A percentile compares a stretch with the other conserved stretches of the same genome.
Evolutionary conservation across 2,888 invertebrate genomes (phyloP).

Genomic region (Ecliptopera silaceata): DNA sequence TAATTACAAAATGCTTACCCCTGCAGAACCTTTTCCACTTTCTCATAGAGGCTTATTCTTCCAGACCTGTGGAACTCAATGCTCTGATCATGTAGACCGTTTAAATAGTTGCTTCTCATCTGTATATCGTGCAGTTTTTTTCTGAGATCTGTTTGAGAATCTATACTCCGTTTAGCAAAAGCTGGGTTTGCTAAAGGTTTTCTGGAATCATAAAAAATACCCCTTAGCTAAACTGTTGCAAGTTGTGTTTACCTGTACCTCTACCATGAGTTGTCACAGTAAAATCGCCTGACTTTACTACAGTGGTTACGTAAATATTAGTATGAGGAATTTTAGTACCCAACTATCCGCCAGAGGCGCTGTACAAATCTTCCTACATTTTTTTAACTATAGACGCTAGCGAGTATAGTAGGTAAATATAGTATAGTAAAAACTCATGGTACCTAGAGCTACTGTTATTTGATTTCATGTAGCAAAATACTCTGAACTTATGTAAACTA

Average conservation of each 20-base stretch:
- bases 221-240: neutral
- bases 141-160: slow-evolving; percentile 38
- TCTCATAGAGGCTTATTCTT: slow-evolving; percentile 84
- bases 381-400: too few species aligned
- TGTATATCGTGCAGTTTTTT: slow-evolving; percentile 65
- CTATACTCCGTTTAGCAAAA: slow-evolving; percentile 73
- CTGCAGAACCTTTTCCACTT: slow-evolving; percentile 84
- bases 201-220: slow-evolving; percentile 43
- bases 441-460: too few species aligned
- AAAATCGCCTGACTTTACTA: too few species aligned
- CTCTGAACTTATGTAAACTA: too few species aligned
- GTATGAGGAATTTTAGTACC: too few species aligned
- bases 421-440: too few species aligned
- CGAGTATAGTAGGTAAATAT: too few species aligned
- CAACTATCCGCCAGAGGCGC: too few species aligned
- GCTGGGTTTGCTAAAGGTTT: slow-evolving; percentile 72
- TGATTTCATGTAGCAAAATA: too few species aligned
- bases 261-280: too few species aligned
- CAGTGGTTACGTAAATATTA: too few species aligned
- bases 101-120: slow-evolving; percentile 49
- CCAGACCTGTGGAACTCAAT: slow-evolving; percentile 84
- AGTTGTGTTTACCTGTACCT: neutral
- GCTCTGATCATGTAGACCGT: slow-evolving; percentile 53
- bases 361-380: too few species aligned
- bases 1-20: slow-evolving; percentile 78